Evolutionary conservation across 2,797 vertebrate genomes (phyloP), one percentile per base, ranked within the genome.

Genomic region (Rhincodon typus): DNA sequence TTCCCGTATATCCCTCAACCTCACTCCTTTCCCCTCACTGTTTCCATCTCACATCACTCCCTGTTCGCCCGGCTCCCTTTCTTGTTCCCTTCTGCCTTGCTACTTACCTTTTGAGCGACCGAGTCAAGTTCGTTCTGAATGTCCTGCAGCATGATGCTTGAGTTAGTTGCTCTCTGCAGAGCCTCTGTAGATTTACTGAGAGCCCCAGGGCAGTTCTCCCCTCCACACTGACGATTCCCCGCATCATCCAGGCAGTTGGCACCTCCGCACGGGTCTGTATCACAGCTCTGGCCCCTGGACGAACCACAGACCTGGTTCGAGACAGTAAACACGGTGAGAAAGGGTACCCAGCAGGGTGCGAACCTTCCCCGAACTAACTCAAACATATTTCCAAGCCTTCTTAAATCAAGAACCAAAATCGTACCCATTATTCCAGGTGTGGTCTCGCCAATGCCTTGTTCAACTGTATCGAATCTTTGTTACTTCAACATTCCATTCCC

Each of bases 31-130:
- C 5, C 50, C 27, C 8, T 8, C 50, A 3, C 86, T 19, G 7
- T 57, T 3, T 21, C 50, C 23, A 2, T 23, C 46, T 10, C 57
- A 62, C 7, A 12, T 25, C 25, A 1, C 86, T 53, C 46, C 8
- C 84, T 19, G 0, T 23, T 1, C 42, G 2, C 5, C 19, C 38
- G 17, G 4, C 7, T 7, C 42, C 19, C 46, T 42, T 5, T 3
- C 84, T 8, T 1, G 8, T 21, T 23, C 86, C 23, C 0, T 6
- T 50, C 50, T 23, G 25, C 23, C 1, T 34, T 4, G 5, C 3
- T 50, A 57, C 72, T 15, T 96, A 99, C 98, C 98, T 98, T 98
- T 95, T 97, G 97, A 0, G 97, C 96, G n/a, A 98, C 96, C 3
- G 95, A 96, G 96, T 97, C 96, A 95, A 98, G 97, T 96, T 96